phyloP scores from a whole-genome alignment of 2,797 vertebrate genomes.

The Intellagama lesueurii region DNA sequence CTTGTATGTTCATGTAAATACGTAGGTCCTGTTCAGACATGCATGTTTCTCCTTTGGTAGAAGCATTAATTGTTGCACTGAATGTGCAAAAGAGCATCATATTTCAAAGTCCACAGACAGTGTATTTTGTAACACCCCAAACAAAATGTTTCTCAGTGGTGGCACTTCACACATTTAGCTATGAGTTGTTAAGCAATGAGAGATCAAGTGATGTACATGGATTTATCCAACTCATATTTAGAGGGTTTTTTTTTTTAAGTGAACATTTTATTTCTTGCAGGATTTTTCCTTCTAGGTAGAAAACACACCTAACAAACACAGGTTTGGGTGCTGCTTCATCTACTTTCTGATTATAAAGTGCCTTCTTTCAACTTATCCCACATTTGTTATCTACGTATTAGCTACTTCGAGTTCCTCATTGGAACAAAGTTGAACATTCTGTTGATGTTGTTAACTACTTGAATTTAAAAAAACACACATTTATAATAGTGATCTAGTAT shows the following conservation, averaged over 20 bases:
- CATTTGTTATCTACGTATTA: not conserved
- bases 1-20: slow-evolving; percentile 1
- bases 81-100: not conserved
- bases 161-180: not conserved
- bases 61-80: slow-evolving; percentile 1
- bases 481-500: slow-evolving; percentile 20
- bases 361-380: not conserved
- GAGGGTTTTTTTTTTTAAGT: not conserved
- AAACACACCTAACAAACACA: not conserved
- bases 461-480: slow-evolving; percentile 2
- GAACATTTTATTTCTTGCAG: not conserved
- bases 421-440: not conserved
- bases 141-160: not conserved
- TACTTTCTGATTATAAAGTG: accelerated
- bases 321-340: not conserved
- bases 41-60: not conserved
- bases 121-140: not conserved
- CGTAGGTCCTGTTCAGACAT: not conserved
- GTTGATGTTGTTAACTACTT: not conserved
- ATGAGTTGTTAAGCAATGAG: not conserved
- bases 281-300: accelerated
- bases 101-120: slow-evolving; percentile 9
- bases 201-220: not conserved
- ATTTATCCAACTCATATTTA: not conserved
- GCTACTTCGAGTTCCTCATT: slow-evolving; percentile 13